A percentile compares a stretch with the other conserved stretches of the same genome.
Conservation (phyloP, 2,888 invertebrate genomes). For the Archips crataeganus region DNA sequence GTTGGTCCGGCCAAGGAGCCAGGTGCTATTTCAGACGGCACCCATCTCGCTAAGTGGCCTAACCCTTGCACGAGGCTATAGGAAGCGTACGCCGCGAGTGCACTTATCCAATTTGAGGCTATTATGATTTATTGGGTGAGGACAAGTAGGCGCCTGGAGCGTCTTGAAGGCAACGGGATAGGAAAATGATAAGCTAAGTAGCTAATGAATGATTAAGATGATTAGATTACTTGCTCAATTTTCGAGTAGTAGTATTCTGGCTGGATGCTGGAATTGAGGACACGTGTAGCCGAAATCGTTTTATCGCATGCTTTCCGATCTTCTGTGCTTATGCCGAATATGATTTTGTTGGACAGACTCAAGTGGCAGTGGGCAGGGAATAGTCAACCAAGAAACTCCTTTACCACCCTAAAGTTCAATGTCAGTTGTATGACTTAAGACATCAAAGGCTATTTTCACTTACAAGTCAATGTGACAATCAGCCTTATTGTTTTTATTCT, state of each 20-base stretch:
- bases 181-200: conserved; percentile 18
- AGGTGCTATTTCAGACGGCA: conserved; percentile 40
- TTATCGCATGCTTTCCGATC: no score
- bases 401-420: no score
- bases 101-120: conserved; percentile 82
- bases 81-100: conserved; percentile 71
- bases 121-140: conserved; percentile 81
- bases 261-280: background rate
- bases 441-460: no score
- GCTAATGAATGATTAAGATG: background rate
- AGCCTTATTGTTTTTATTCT: no score
- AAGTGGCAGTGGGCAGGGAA: no score
- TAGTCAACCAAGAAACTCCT: no score
- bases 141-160: conserved; percentile 67
- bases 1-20: conserved; percentile 21
- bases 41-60: conserved; percentile 53
- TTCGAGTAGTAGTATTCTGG: background rate
- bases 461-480: no score
- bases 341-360: no score
- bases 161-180: conserved; percentile 33
- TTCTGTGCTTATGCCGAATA: no score
- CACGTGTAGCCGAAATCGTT: background rate
- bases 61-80: conserved; percentile 75
- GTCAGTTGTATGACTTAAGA: no score
- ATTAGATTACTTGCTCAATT: background rate